Evolutionary conservation across 2,797 vertebrate genomes (phyloP).

Genomic region (Xiphophorus birchmanni): DNA sequence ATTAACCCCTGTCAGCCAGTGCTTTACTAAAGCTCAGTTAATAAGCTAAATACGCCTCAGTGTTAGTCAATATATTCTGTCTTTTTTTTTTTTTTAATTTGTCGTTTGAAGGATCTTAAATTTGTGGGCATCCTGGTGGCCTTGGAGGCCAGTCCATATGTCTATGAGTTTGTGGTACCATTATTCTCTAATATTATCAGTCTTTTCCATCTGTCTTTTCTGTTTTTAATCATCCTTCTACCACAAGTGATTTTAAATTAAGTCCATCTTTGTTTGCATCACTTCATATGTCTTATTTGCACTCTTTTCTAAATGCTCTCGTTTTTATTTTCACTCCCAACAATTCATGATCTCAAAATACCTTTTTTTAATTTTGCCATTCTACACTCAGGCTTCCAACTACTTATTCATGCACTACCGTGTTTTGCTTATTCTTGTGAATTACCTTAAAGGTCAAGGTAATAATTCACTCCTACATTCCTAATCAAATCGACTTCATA

Average conservation of each 20-base stretch:
- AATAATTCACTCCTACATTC: conserved; percentile 4
- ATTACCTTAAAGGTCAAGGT: conserved; percentile 18
- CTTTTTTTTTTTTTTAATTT: conserved; percentile 22
- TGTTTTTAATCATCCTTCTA: conserved; percentile 23
- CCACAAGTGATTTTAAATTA: conserved; percentile 20
- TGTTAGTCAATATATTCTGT: conserved; percentile 10
- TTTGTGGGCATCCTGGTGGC: conserved; percentile 50
- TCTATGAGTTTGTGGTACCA: conserved; percentile 30
- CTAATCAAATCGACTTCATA: conserved; percentile 6
- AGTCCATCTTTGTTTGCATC: conserved; percentile 24
- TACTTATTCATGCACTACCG: background rate
- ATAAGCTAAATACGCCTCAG: conserved; percentile 48
- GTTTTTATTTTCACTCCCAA: conserved; percentile 31
- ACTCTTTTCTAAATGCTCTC: conserved; percentile 21
- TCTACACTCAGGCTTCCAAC: background rate
- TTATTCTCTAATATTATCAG: conserved; percentile 20
- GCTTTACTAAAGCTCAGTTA: conserved; percentile 70
- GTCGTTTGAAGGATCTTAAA: conserved; percentile 57
- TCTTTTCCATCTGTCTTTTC: conserved; percentile 14
- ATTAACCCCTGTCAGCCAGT: conserved; percentile 66
- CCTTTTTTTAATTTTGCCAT: conserved; percentile 5
- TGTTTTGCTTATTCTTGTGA: conserved; percentile 9
- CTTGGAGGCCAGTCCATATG: conserved; percentile 43
- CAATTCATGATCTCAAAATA: conserved; percentile 8
- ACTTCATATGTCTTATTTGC: conserved; percentile 29